Evolutionary conservation across 2,797 vertebrate genomes (phyloP).

Genomic region (Eupleurogrammus muticus): DNA sequence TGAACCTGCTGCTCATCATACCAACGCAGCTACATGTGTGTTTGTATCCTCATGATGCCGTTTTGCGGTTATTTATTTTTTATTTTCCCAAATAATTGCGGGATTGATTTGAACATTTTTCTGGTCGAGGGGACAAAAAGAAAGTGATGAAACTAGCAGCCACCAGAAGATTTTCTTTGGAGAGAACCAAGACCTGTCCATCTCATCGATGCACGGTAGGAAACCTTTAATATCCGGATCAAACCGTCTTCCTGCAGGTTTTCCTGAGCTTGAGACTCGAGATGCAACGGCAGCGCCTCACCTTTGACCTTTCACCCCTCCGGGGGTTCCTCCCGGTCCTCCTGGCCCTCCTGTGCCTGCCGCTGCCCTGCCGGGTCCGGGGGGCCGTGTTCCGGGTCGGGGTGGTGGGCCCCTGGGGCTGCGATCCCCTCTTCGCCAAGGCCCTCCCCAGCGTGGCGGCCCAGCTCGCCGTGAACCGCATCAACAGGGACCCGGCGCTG

Average conservation of each 20-base stretch:
- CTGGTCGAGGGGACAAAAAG: slow-evolving; percentile 8
- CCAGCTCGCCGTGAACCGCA: slow-evolving; percentile 84
- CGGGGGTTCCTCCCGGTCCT: slow-evolving; percentile 59
- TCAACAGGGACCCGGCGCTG: slow-evolving; percentile 86
- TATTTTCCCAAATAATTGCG: not conserved
- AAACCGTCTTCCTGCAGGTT: slow-evolving; percentile 5
- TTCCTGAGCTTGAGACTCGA: slow-evolving; percentile 53
- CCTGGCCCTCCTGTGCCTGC: slow-evolving; percentile 56
- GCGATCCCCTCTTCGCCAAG: slow-evolving; percentile 90
- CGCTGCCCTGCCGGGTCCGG: slow-evolving; percentile 47
- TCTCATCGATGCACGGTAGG: slow-evolving; percentile 58
- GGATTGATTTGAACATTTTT: too few relatives aligned
- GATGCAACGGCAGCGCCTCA: slow-evolving; percentile 73
- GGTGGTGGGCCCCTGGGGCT: slow-evolving; percentile 91
- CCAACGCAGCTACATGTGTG: not conserved
- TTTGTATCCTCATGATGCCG: slow-evolving; percentile 7
- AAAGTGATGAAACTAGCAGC: slow-evolving; percentile 1
- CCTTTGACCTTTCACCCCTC: slow-evolving; percentile 42
- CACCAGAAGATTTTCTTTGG: not conserved
- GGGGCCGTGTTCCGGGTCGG: slow-evolving; percentile 85
- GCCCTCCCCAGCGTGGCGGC: slow-evolving; percentile 88
- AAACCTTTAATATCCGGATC: not conserved
- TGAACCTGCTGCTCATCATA: not conserved
- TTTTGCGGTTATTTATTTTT: too few relatives aligned
- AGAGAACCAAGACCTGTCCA: slow-evolving; percentile 1